Evolutionary conservation across 1,140 invertebrate species (phyloP).

Genomic region (Thaumetopoea pityocampa): DNA sequence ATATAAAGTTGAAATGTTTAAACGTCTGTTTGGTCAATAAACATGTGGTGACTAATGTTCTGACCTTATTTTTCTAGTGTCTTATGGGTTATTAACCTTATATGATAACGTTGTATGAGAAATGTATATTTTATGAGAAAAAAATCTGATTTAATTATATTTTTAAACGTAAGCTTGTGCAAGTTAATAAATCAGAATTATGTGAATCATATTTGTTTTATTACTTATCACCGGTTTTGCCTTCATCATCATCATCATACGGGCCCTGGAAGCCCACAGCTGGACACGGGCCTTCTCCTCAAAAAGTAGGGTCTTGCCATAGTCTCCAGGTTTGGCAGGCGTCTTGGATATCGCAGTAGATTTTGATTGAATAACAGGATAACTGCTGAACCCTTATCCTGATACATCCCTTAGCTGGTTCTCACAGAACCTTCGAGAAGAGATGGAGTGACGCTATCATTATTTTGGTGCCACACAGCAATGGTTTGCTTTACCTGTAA

Average conservation of each 20-base stretch:
- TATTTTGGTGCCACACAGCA: no score
- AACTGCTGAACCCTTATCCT: no score
- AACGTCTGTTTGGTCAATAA: neutral
- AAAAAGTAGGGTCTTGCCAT: no score
- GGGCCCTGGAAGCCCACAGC: no score
- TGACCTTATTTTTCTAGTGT: constrained; percentile 3
- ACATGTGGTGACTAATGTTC: neutral
- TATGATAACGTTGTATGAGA: constrained; percentile 21
- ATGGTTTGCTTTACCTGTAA: no score
- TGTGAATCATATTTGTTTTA: constrained; percentile 20
- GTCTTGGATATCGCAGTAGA: no score
- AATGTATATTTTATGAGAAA: constrained; percentile 21
- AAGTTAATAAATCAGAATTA: constrained; percentile 28
- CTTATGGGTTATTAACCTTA: constrained; percentile 33
- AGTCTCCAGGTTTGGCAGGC: no score
- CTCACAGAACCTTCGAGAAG: no score
- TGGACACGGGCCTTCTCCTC: no score
- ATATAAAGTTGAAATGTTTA: neutral
- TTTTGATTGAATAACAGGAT: no score
- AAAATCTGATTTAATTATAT: constrained; percentile 30
- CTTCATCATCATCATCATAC: neutral
- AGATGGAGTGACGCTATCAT: no score
- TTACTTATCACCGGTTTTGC: neutral
- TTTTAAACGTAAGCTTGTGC: constrained; percentile 35
- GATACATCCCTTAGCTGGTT: no score